Conservation (phyloP, 1,140 invertebrate species). For the Aleiodes sp. region DNA sequence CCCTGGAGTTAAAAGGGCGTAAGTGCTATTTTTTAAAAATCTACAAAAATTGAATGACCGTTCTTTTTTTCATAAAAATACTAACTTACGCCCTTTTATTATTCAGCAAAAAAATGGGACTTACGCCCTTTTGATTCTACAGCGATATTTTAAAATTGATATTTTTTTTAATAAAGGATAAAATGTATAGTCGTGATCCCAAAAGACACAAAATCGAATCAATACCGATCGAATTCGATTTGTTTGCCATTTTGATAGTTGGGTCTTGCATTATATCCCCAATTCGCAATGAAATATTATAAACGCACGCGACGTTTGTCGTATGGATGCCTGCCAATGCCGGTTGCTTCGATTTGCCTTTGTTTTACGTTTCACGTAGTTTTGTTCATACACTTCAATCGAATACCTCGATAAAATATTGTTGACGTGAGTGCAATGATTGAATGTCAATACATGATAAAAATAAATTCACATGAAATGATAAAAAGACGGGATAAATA, state of each 20-base stretch:
- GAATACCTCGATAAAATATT: conserved; percentile 3
- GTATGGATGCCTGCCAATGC: neutral
- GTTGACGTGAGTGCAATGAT: conserved; percentile 5
- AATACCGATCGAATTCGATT: conserved; percentile 7
- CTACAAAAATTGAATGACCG: too few relatives aligned
- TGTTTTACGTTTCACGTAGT: neutral
- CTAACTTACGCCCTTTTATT: too few relatives aligned
- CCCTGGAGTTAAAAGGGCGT: too few relatives aligned
- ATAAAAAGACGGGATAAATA: neutral
- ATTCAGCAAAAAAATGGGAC: too few relatives aligned
- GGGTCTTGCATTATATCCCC: neutral
- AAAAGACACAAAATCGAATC: neutral
- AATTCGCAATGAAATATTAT: neutral
- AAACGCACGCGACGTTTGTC: conserved; percentile 5
- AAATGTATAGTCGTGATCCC: too few relatives aligned
- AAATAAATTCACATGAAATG: neutral
- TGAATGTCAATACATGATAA: neutral
- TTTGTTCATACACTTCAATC: neutral
- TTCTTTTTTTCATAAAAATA: too few relatives aligned
- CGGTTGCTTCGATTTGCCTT: neutral
- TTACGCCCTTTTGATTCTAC: too few relatives aligned
- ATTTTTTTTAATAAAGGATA: too few relatives aligned
- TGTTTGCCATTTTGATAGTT: neutral
- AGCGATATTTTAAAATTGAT: too few relatives aligned
- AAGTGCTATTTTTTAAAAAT: too few relatives aligned